Evolutionary conservation across 1,140 invertebrate genomes (phyloP).

Genomic region (Drosophila nigromelanica): DNA sequence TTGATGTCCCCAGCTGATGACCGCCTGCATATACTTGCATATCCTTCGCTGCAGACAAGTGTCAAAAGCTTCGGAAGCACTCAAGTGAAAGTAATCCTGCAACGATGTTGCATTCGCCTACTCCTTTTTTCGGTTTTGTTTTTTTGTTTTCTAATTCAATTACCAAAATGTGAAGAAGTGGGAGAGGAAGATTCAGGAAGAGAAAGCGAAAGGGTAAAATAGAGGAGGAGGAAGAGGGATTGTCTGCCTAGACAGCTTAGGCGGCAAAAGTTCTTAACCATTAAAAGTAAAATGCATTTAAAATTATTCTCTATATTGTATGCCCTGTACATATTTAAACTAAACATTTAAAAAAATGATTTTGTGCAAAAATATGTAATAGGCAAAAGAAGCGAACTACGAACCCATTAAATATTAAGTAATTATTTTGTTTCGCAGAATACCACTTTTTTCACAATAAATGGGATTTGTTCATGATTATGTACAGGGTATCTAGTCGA

Average conservation of each 20-base stretch:
- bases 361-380: no score
- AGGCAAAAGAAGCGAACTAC: no score
- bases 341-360: no score
- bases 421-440: no score
- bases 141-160: constrained; percentile 73
- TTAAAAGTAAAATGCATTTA: constrained; percentile 14
- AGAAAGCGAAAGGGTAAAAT: no score
- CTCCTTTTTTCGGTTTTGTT: constrained; percentile 18
- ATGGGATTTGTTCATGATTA: no score
- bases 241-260: constrained; percentile 15
- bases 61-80: constrained; percentile 62
- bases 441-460: neutral
- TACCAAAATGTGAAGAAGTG: constrained; percentile 44
- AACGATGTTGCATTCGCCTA: constrained; percentile 6
- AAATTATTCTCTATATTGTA: neutral
- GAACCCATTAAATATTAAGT: no score
- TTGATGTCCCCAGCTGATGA: constrained; percentile 47
- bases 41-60: constrained; percentile 39
- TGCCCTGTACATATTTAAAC: no score
- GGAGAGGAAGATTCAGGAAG: neutral
- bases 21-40: constrained; percentile 10
- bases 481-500: no score
- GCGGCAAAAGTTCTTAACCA: constrained; percentile 9
- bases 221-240: neutral
- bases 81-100: constrained; percentile 77